Base-by-base conservation (phyloP, 2,888 invertebrate genomes). In the Dioctria rufipes region DNA sequence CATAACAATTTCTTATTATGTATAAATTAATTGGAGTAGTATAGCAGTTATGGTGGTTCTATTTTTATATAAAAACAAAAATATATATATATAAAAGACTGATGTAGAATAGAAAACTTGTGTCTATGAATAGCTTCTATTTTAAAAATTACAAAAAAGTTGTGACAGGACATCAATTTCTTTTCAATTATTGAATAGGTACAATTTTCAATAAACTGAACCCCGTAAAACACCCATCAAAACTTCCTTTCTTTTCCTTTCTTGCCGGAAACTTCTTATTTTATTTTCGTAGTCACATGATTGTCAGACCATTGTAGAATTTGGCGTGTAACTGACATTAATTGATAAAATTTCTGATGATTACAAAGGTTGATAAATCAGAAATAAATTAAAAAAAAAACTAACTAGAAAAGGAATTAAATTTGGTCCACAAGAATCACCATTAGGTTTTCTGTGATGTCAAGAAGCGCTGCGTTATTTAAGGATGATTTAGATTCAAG, bases 291-390 rank as follows among this genome's bases (percentile, higher is more conserved):
- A 60, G 11, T 60, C 54, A 51, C 40, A 46, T 54, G 51, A 71
- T 71, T 71, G 51, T 25, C 40, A 4, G 37, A 51, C 43, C 37
- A 13, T 5, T 63, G 25, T 69, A 49, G 61, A 81, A 81, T 78
- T 81, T 81, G 78, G 78, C 69, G 37, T 61, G 58, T 49, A 61
- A 71, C 61, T 80, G 80, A 73, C 80, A 73, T 73, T 78, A 79
- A 81, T 81, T 79, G 73, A 71, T 78, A 78, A 81, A 61, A 73
- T 63, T 69, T 60, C 39, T 43, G 71, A 58, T 67, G 65, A 71
- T 54, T 67, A 67, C 43, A 43, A 46, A 46, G 46, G 43, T 13
- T 67, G 67, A 13, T 67, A 46, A 67, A 67, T 67, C 42, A 46
- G 67, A 6, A 46, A 46, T 25, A 25, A 25, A 25, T 25, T 25